These are phyloP conservation scores for Nysson spinosus DNA, from an alignment of 2,888 invertebrate species.

Conservation along the genomic window DNA sequence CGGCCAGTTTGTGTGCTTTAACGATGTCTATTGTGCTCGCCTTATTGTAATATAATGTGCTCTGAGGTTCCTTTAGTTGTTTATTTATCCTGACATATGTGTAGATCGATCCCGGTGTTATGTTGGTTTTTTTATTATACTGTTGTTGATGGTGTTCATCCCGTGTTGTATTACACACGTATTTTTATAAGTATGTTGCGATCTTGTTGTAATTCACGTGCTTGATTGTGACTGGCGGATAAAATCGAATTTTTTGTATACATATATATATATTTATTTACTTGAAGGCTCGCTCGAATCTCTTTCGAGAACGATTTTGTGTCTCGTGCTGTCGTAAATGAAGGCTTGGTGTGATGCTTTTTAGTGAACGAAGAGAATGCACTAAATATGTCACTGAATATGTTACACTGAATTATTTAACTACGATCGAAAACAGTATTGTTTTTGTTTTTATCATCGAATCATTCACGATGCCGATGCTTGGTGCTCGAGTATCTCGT, in stretches of 20 bases:
- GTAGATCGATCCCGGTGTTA: conserved; percentile 22
- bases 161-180: conserved; percentile 12
- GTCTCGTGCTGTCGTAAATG: conserved; percentile 24
- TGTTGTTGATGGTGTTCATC: conserved; percentile 26
- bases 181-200: conserved; percentile 15
- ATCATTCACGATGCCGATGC: not conserved
- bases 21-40: conserved; percentile 8
- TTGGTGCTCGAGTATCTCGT: not conserved
- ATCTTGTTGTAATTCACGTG: conserved; percentile 26
- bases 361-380: conserved; percentile 27
- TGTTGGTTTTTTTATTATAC: conserved; percentile 18
- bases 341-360: conserved; percentile 26
- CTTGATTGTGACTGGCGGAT: conserved; percentile 34
- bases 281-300: conserved; percentile 2
- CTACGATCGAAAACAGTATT: not conserved
- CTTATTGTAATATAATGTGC: conserved; percentile 6
- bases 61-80: conserved; percentile 6
- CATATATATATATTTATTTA: too few species aligned
- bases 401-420: conserved; percentile 12
- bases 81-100: conserved; percentile 6
- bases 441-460: not conserved
- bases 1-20: conserved; percentile 20
- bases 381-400: conserved; percentile 24
- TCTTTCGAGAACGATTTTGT: conserved; percentile 12
- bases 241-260: conserved; percentile 20